These are phyloP conservation scores for Gryllus longicercus DNA, from an alignment of 2,888 invertebrate genomes.

Conservation along the genomic window DNA sequence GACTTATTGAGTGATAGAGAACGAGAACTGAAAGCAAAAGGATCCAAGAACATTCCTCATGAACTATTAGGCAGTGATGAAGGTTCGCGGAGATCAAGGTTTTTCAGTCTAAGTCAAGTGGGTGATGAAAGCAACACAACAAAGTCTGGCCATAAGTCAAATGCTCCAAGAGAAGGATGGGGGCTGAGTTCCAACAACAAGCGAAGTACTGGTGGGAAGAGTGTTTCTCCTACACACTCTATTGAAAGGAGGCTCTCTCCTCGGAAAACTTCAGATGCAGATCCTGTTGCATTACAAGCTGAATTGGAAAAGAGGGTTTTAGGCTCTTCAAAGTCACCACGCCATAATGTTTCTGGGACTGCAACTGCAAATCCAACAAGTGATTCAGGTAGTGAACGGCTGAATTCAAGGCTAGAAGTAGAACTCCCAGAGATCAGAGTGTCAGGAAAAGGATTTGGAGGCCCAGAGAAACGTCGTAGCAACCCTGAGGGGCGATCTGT, in stretches of 20 bases:
- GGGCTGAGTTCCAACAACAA: neutral
- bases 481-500: slow-evolving; percentile 22
- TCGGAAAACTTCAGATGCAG: neutral
- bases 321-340: neutral
- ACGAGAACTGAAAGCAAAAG: neutral
- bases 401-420: neutral
- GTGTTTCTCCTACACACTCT: neutral
- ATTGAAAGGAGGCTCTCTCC: neutral
- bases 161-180: neutral
- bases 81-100: slow-evolving; percentile 3
- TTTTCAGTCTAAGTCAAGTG: slow-evolving; percentile 17
- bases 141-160: neutral
- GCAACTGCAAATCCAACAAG: neutral
- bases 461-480: neutral
- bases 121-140: neutral
- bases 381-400: neutral
- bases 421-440: neutral
- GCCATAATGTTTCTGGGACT: neutral
- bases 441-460: neutral
- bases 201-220: neutral
- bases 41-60: neutral
- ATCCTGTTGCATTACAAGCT: neutral
- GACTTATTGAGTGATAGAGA: neutral
- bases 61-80: neutral
- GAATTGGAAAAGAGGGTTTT: neutral